Evolutionary conservation across 2,888 invertebrate species (phyloP).

Genomic region (Brassicogethes aeneus): DNA sequence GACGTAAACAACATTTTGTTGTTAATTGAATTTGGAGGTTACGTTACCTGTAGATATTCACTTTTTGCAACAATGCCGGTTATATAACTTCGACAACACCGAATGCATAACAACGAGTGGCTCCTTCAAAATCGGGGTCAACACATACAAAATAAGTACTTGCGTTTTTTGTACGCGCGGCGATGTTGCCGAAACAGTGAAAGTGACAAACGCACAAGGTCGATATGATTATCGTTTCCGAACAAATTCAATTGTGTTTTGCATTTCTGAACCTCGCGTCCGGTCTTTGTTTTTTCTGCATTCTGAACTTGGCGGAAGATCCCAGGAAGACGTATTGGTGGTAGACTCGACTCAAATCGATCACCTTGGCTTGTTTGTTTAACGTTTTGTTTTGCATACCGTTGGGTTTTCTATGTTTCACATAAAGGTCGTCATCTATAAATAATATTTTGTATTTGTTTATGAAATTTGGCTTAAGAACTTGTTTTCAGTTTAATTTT

Average conservation of each 20-base stretch:
- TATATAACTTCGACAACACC: not conserved
- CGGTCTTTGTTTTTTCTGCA: not conserved
- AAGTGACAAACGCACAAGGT: not conserved
- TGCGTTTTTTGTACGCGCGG: not conserved
- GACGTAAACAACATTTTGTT: too few species aligned
- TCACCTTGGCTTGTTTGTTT: not conserved
- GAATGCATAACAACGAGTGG: not conserved
- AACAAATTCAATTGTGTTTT: too few species aligned
- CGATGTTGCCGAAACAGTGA: not conserved
- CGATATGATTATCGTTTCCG: not conserved
- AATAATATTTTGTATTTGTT: too few species aligned
- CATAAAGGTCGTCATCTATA: too few species aligned
- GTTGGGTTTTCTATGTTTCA: too few species aligned
- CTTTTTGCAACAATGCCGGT: not conserved
- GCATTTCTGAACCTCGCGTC: too few species aligned
- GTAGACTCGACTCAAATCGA: not conserved
- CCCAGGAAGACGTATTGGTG: not conserved
- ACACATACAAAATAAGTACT: not conserved
- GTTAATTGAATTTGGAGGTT: not conserved
- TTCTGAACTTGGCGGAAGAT: not conserved
- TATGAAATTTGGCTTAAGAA: too few species aligned
- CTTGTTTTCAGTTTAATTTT: too few species aligned
- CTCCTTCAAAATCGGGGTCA: not conserved
- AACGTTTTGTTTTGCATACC: too few species aligned
- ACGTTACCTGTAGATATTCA: not conserved